phyloP scores from a whole-genome alignment of 2,888 invertebrate genomes.

The Agrochola circellaris region DNA sequence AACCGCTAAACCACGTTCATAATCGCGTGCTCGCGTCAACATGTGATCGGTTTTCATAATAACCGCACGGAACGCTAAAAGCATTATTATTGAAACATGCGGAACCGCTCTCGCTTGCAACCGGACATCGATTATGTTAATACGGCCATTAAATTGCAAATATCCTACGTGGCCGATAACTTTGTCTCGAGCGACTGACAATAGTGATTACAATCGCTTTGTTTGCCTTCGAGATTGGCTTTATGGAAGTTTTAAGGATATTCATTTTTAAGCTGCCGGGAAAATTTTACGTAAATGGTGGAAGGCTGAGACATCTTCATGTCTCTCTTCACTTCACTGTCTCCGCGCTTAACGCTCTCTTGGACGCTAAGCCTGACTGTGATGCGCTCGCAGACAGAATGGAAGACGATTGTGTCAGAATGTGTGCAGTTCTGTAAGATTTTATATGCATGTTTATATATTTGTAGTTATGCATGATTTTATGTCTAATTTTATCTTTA shows the following conservation, averaged over 20 bases:
- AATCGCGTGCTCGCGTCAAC: conserved; percentile 10
- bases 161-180: conserved; percentile 74
- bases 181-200: conserved; percentile 53
- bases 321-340: not conserved
- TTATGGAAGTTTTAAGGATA: conserved; percentile 14
- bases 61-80: conserved; percentile 45
- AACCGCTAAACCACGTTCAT: conserved; percentile 37
- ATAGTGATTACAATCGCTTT: conserved; percentile 34
- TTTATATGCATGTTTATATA: too few relatives aligned
- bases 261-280: conserved; percentile 2
- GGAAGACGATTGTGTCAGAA: not conserved
- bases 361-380: not conserved
- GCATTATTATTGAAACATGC: conserved; percentile 65
- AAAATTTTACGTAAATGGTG: not conserved
- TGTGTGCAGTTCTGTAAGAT: not conserved
- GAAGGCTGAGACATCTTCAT: too few relatives aligned
- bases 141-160: conserved; percentile 86
- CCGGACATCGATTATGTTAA: conserved; percentile 85
- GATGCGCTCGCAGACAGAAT: not conserved
- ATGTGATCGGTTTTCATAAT: conserved; percentile 33
- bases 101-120: conserved; percentile 52
- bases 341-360: too few relatives aligned
- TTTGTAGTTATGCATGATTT: not conserved
- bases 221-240: conserved; percentile 42
- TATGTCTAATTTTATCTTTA: not conserved